These are phyloP conservation scores for Morphnarchus princeps DNA, from an alignment of 2,113 vertebrate species.

Conservation along the genomic window DNA sequence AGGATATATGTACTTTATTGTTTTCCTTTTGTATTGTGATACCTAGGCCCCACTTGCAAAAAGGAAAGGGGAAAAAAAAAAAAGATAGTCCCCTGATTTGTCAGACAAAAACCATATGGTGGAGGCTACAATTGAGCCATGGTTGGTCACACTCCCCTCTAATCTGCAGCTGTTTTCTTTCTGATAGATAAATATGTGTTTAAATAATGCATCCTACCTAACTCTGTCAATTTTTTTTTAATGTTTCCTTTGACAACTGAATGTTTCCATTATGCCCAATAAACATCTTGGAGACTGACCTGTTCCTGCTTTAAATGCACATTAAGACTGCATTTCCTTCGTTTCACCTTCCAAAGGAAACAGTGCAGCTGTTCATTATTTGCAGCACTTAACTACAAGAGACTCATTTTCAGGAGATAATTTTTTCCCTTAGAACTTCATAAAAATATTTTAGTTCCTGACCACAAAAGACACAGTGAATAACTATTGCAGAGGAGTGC, in stretches of 20 bases:
- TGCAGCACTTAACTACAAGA: slow-evolving; percentile 6
- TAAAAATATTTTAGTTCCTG: not conserved
- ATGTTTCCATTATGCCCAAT: not conserved
- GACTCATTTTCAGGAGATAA: slow-evolving; percentile 17
- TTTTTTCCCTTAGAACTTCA: slow-evolving; percentile 26
- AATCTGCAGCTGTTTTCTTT: not conserved
- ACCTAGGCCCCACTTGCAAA: no score
- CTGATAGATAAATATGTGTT: not conserved
- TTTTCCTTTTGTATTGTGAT: not conserved
- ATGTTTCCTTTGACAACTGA: not conserved
- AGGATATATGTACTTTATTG: not conserved
- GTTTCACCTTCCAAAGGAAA: not conserved
- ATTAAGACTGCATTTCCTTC: not conserved
- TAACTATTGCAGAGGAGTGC: not conserved
- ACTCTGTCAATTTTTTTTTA: not conserved
- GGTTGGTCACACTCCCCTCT: not conserved
- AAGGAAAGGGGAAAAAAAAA: no score
- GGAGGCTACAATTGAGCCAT: not conserved
- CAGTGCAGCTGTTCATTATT: not conserved
- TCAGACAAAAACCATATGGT: not conserved
- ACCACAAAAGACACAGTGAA: not conserved
- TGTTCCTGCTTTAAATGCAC: not conserved
- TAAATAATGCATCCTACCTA: not conserved
- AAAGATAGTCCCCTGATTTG: not conserved
- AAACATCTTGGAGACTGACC: not conserved